Conservation (phyloP, 2,113 vertebrate species). For the Lethenteron camtschaticum region DNA sequence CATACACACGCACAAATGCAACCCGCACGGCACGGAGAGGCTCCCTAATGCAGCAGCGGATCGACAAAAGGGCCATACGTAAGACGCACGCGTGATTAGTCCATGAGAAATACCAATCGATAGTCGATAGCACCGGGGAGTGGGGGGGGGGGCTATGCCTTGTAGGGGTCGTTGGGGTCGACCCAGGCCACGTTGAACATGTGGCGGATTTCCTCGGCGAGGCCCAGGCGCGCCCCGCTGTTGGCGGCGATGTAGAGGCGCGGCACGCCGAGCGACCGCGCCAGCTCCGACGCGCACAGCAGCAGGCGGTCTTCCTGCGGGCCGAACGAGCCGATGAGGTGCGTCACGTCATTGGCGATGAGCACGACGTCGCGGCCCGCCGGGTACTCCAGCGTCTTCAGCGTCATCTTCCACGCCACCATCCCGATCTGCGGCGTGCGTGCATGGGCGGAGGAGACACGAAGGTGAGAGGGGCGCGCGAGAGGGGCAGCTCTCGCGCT, state of each 20-base stretch:
- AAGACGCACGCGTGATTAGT: too few relatives aligned
- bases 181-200: constrained; percentile 91
- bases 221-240: constrained; percentile 74
- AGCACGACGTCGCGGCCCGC: constrained; percentile 50
- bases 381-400: constrained; percentile 70
- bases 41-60: too few relatives aligned
- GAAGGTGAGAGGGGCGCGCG: background rate
- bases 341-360: constrained; percentile 79
- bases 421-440: constrained; percentile 50
- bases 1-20: too few relatives aligned
- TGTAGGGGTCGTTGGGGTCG: constrained; percentile 50
- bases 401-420: constrained; percentile 74
- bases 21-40: too few relatives aligned
- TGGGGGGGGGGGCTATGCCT: constrained; percentile 25
- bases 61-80: too few relatives aligned
- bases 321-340: constrained; percentile 72
- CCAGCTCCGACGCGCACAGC: constrained; percentile 52
- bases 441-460: background rate
- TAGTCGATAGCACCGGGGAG: too few relatives aligned
- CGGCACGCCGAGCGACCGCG: constrained; percentile 53
- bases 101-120: too few relatives aligned
- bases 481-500: background rate
- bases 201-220: constrained; percentile 65
- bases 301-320: constrained; percentile 62
- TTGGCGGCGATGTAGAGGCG: constrained; percentile 70